Percentiles rank a stretch among this genome's conserved stretches.
Conservation (phyloP, 2,797 vertebrate genomes). For the Epinephelus coioides region DNA sequence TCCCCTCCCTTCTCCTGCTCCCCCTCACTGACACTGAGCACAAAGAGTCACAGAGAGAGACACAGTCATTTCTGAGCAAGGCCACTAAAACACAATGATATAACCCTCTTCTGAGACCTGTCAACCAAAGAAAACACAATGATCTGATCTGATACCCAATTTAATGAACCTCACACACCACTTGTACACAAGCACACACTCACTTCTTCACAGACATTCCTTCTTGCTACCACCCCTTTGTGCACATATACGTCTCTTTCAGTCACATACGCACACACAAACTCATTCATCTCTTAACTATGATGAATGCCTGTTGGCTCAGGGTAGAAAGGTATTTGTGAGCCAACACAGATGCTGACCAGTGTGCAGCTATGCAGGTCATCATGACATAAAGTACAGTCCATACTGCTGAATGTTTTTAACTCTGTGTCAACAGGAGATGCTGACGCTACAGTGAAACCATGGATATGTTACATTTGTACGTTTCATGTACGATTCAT, state of each 20-base stretch:
- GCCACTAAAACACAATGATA: background rate
- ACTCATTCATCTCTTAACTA: conserved; percentile 35
- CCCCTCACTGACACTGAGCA: conserved; percentile 8
- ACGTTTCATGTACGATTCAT: too few relatives aligned
- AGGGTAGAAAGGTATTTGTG: conserved; percentile 62
- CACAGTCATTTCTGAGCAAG: background rate
- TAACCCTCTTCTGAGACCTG: background rate
- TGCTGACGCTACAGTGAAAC: background rate
- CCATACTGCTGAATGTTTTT: conserved; percentile 22
- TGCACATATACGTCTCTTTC: background rate
- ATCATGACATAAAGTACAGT: conserved; percentile 62
- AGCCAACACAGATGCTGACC: conserved; percentile 54
- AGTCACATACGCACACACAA: conserved; percentile 19
- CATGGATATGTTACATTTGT: too few relatives aligned
- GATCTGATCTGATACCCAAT: background rate
- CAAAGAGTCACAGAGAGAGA: background rate
- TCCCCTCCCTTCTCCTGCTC: conserved; percentile 13
- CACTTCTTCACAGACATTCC: background rate
- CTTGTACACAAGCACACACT: background rate
- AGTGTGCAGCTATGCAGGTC: conserved; percentile 63
- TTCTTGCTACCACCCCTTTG: background rate
- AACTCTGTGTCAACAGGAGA: conserved; percentile 38
- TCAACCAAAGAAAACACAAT: background rate
- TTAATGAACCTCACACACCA: conserved; percentile 17
- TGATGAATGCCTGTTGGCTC: conserved; percentile 71